These are phyloP conservation scores for Drosophila arawakana DNA, from an alignment of 1,140 invertebrate genomes.

Conservation along the genomic window DNA sequence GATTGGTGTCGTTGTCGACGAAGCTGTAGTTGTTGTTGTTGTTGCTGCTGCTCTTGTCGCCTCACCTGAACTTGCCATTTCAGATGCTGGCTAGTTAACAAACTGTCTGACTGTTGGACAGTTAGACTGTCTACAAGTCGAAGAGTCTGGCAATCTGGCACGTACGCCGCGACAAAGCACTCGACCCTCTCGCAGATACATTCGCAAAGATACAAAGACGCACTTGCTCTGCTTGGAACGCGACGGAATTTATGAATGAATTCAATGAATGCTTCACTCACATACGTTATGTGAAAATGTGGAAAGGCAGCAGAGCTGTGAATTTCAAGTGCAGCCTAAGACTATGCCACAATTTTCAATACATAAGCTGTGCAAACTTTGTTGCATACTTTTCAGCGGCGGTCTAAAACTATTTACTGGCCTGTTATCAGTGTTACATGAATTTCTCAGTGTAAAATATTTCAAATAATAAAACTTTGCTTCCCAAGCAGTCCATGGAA, in stretches of 20 bases:
- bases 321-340: conserved; percentile 16
- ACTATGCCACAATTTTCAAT: conserved; percentile 8
- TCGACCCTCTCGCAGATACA: conserved; percentile 48
- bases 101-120: not conserved
- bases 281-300: conserved; percentile 1
- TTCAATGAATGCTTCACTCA: conserved; percentile 36
- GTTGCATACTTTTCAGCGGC: conserved; percentile 30
- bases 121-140: too few species aligned
- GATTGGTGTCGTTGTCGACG: conserved; percentile 68
- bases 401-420: not conserved
- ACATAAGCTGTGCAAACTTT: not conserved
- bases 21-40: not conserved
- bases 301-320: not conserved
- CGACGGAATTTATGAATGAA: conserved; percentile 75
- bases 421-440: not conserved
- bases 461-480: not conserved
- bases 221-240: conserved; percentile 60
- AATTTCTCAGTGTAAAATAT: not conserved
- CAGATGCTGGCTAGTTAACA: conserved; percentile 20
- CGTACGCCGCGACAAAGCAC: conserved; percentile 50
- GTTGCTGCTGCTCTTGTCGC: conserved; percentile 13
- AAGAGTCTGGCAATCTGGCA: conserved; percentile 42
- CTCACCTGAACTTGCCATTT: conserved; percentile 45
- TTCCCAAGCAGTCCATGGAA: not conserved
- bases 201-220: conserved; percentile 49